These are phyloP conservation scores for Trichogramma pretiosum DNA, from an alignment of 1,140 invertebrate species.

Conservation along the genomic window DNA sequence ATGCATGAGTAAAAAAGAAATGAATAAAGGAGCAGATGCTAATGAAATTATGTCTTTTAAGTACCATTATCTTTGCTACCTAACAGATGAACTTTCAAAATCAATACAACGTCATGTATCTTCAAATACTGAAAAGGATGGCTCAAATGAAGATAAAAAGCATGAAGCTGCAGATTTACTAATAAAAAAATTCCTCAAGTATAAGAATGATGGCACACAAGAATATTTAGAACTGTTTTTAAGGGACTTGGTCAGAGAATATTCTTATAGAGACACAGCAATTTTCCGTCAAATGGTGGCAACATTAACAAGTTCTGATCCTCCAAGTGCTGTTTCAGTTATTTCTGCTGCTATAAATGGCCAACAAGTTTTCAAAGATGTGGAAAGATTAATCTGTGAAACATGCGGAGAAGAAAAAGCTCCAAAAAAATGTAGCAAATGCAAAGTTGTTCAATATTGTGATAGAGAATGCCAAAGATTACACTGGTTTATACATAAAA, in stretches of 20 bases:
- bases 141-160: constrained; percentile 51
- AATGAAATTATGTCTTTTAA: constrained; percentile 93
- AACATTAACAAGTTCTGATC: constrained; percentile 61
- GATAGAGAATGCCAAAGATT: constrained; percentile 86
- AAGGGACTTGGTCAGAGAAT: constrained; percentile 75
- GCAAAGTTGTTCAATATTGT: constrained; percentile 90
- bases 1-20: constrained; percentile 76
- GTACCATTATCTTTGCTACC: constrained; percentile 74
- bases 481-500: constrained; percentile 96
- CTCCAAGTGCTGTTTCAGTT: constrained; percentile 60
- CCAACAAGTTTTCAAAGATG: constrained; percentile 64
- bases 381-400: constrained; percentile 64
- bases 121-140: constrained; percentile 39
- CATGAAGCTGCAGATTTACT: constrained; percentile 63
- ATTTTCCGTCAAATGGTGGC: constrained; percentile 77
- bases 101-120: constrained; percentile 46
- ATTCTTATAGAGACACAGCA: constrained; percentile 76
- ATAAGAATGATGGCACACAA: constrained; percentile 63
- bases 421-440: constrained; percentile 89
- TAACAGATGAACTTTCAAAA: constrained; percentile 65
- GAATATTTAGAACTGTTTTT: constrained; percentile 76
- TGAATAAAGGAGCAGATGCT: constrained; percentile 70
- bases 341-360: constrained; percentile 85
- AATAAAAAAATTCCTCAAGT: constrained; percentile 66
- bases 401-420: constrained; percentile 86